Conservation (phyloP, 1,140 invertebrate genomes). For the Uloborus diversus region DNA sequence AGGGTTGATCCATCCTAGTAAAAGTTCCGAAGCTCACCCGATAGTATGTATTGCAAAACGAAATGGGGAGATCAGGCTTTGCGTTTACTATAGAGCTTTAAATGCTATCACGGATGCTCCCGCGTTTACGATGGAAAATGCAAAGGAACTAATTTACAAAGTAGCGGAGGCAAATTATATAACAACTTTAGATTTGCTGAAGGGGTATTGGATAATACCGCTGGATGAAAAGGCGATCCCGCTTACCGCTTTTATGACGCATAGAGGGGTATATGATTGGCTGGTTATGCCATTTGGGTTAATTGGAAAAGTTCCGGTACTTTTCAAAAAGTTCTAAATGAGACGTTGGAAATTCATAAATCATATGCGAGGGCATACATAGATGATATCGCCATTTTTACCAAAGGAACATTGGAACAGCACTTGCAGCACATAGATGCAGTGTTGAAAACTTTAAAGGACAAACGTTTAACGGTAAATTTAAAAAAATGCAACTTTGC, state of each 20-base stretch:
- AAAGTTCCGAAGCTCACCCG: background rate
- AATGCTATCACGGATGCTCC: conserved; percentile 8
- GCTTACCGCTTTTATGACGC: conserved; percentile 6
- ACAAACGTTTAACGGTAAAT: too few species aligned
- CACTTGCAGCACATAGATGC: background rate
- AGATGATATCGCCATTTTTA: background rate
- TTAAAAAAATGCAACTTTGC: too few species aligned
- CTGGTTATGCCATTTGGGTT: background rate
- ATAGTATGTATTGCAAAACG: conserved; percentile 19
- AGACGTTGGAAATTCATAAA: background rate
- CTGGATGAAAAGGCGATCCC: background rate
- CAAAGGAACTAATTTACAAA: conserved; percentile 10
- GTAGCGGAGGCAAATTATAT: background rate
- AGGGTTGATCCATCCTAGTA: too few species aligned
- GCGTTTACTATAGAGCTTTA: conserved; percentile 14
- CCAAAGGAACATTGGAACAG: background rate
- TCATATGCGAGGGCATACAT: too few species aligned
- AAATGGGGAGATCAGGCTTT: background rate
- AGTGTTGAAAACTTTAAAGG: too few species aligned
- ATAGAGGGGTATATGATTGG: background rate
- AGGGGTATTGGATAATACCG: conserved; percentile 6
- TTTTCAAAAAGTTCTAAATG: background rate
- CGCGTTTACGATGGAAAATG: conserved; percentile 9
- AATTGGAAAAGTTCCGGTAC: background rate
- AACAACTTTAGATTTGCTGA: conserved; percentile 7